Evolutionary conservation across 2,797 vertebrate species (phyloP).

Genomic region (Ctenosaura bakeri): DNA sequence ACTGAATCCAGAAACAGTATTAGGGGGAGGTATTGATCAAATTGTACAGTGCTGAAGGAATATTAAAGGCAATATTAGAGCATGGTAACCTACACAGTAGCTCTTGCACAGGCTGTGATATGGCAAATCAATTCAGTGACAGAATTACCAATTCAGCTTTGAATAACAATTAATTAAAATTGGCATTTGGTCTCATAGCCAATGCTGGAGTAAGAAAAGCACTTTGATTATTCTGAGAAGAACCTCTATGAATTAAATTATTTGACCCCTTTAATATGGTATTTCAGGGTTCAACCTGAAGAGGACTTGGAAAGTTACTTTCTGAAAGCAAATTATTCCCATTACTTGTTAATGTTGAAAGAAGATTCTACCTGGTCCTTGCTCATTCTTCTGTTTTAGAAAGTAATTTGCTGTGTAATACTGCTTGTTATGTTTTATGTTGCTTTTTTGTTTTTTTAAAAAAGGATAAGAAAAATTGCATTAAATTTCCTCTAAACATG

Average conservation of each 20-base stretch:
- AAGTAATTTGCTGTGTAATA: neutral
- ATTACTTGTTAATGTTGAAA: neutral
- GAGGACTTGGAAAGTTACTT: too few relatives aligned
- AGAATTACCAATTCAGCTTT: constrained; percentile 7
- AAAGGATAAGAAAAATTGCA: too few relatives aligned
- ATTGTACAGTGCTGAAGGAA: constrained; percentile 1
- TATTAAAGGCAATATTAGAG: neutral
- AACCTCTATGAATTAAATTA: neutral
- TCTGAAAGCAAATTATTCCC: too few relatives aligned
- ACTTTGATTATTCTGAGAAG: too few relatives aligned
- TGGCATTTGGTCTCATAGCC: neutral
- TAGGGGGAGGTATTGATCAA: neutral
- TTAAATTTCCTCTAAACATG: too few relatives aligned
- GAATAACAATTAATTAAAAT: neutral
- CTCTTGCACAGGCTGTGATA: neutral
- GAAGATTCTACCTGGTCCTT: neutral
- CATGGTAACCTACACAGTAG: neutral
- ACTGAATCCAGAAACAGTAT: constrained; percentile 37
- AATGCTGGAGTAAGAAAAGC: too few relatives aligned
- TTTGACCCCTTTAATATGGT: neutral
- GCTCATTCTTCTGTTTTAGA: neutral
- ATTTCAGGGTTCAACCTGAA: neutral
- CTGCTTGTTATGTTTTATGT: neutral
- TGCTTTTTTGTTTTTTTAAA: neutral
- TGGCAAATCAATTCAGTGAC: neutral